Percentiles rank a stretch among this genome's conserved stretches.
Evolutionary conservation across 2,888 invertebrate species (phyloP).

Genomic region (Tachina fera): DNA sequence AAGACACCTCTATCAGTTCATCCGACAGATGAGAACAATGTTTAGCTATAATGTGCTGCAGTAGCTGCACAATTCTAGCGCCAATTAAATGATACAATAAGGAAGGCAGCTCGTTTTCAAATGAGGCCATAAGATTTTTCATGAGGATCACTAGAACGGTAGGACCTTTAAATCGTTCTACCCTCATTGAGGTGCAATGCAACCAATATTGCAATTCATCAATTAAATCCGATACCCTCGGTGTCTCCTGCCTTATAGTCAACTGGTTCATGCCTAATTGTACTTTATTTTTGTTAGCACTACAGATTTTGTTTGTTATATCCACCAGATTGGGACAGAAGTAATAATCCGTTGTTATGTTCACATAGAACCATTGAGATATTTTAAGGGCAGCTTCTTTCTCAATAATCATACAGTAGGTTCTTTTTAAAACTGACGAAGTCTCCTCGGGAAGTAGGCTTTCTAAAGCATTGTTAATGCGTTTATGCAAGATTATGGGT

Average conservation of each 20-base stretch:
- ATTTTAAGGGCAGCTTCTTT: slow-evolving; percentile 84
- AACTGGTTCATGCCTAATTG: slow-evolving; percentile 73
- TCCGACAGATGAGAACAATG: slow-evolving; percentile 74
- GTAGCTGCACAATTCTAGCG: slow-evolving; percentile 76
- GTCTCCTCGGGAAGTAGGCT: slow-evolving; percentile 85
- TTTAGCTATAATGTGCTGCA: slow-evolving; percentile 78
- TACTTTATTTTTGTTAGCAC: slow-evolving; percentile 71
- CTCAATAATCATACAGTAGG: slow-evolving; percentile 84
- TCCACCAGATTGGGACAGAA: slow-evolving; percentile 76
- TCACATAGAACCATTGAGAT: slow-evolving; percentile 85
- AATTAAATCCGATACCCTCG: slow-evolving; percentile 77
- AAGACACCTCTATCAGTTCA: slow-evolving; percentile 73
- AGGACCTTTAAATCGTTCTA: slow-evolving; percentile 74
- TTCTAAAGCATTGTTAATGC: slow-evolving; percentile 80
- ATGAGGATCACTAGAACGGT: slow-evolving; percentile 73
- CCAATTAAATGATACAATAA: slow-evolving; percentile 78
- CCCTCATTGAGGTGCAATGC: slow-evolving; percentile 77
- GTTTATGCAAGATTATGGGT: slow-evolving; percentile 76
- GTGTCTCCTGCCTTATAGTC: slow-evolving; percentile 70
- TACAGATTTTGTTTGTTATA: slow-evolving; percentile 76
- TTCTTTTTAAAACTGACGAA: slow-evolving; percentile 83
- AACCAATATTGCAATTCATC: slow-evolving; percentile 79
- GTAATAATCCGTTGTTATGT: slow-evolving; percentile 79
- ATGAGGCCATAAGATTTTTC: slow-evolving; percentile 72
- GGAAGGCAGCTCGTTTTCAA: slow-evolving; percentile 77